phyloP scores from a whole-genome alignment of 2,113 vertebrate genomes.

The Aegypius monachus region DNA sequence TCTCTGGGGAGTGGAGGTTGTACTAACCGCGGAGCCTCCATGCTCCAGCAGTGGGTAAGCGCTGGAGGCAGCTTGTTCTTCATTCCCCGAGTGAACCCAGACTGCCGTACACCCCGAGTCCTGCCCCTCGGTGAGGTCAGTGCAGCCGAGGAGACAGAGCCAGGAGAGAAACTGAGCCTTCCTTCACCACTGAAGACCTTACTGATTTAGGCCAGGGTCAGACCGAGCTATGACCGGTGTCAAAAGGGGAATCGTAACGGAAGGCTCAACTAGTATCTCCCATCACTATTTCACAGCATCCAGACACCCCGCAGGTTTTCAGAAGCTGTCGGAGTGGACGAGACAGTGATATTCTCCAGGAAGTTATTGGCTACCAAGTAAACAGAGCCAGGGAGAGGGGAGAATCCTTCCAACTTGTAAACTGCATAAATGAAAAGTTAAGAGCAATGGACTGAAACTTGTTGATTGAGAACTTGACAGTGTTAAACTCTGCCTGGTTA shows the following conservation, averaged over 20 bases:
- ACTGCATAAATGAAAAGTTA: neutral
- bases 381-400: neutral
- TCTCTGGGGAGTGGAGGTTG: neutral
- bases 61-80: neutral
- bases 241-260: neutral
- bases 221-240: neutral
- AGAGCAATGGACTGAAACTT: neutral
- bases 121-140: neutral
- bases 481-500: neutral
- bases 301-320: neutral
- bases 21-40: neutral
- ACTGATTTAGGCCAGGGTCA: neutral
- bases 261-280: neutral
- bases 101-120: neutral
- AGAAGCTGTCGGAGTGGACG: neutral
- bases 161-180: neutral
- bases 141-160: neutral
- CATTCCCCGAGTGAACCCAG: accelerated
- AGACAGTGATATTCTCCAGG: neutral
- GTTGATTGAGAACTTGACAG: neutral
- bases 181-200: neutral
- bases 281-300: neutral
- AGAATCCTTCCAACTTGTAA: neutral
- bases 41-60: neutral
- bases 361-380: neutral